Percentiles rank a stretch among this genome's conserved stretches.
These are phyloP conservation scores for Pristis pectinata DNA, from an alignment of 2,797 vertebrate species.

Conservation along the genomic window DNA sequence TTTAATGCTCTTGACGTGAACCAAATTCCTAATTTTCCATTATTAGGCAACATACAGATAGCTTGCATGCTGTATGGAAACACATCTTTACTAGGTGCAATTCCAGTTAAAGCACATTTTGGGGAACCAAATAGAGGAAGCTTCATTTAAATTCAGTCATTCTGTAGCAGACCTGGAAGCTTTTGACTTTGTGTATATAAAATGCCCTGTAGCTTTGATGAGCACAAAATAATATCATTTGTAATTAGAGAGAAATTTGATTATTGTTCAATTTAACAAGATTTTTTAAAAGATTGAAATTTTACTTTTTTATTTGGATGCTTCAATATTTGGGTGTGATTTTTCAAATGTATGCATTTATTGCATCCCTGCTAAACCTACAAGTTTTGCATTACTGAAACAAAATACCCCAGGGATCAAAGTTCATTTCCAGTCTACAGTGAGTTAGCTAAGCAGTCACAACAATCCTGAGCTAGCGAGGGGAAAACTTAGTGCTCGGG, in stretches of 20 bases:
- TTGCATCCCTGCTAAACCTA: not conserved
- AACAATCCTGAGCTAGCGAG: not conserved
- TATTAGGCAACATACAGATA: no score
- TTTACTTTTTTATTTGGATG: not conserved
- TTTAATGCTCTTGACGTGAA: not conserved
- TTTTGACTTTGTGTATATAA: not conserved
- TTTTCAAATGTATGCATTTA: not conserved
- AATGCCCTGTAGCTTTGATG: not conserved
- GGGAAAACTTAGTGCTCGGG: not conserved
- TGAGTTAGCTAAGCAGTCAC: not conserved
- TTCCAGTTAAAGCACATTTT: not conserved
- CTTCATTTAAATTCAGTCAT: constrained; percentile 2
- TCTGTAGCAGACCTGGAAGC: not conserved
- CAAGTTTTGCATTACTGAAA: not conserved
- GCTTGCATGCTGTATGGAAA: not conserved
- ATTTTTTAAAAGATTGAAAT: not conserved
- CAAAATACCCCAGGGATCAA: not conserved
- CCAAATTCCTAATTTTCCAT: not conserved
- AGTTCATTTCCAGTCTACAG: not conserved
- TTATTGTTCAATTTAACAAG: not conserved
- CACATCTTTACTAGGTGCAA: not conserved
- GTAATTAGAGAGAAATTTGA: not conserved
- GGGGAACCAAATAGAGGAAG: not conserved
- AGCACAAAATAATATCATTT: not conserved
- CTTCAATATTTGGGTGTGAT: not conserved